These are phyloP conservation scores for Hypolimnas misippus DNA, from an alignment of 2,888 invertebrate species.

Conservation along the genomic window DNA sequence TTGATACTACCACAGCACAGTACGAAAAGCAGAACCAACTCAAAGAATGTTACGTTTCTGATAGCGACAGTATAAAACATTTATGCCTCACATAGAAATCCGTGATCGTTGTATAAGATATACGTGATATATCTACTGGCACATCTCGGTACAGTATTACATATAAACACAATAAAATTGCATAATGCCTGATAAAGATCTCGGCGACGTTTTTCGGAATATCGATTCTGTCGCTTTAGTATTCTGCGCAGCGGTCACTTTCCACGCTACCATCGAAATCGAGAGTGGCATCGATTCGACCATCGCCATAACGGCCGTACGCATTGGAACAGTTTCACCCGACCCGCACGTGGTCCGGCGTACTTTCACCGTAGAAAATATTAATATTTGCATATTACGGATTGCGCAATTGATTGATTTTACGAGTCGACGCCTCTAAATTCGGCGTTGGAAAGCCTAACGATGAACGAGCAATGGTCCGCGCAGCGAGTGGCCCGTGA, in stretches of 20 bases:
- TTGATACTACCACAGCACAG: too few relatives aligned
- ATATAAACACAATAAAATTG: conserved; percentile 9
- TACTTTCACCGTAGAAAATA: conserved; percentile 66
- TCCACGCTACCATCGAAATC: conserved; percentile 57
- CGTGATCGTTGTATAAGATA: too few relatives aligned
- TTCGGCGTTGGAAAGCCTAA: conserved; percentile 7
- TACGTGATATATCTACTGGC: too few relatives aligned
- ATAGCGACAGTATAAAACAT: too few relatives aligned
- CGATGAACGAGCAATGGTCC: not conserved
- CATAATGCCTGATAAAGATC: conserved; percentile 15
- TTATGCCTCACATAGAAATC: too few relatives aligned
- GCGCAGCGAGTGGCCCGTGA: conserved; percentile 30
- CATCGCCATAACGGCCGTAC: conserved; percentile 34
- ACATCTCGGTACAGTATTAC: too few relatives aligned
- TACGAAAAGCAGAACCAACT: too few relatives aligned
- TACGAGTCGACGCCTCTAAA: conserved; percentile 20
- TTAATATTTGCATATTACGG: conserved; percentile 55
- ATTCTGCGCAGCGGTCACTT: conserved; percentile 52
- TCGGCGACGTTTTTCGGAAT: conserved; percentile 19
- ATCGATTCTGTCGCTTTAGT: conserved; percentile 42
- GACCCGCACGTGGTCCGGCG: conserved; percentile 39
- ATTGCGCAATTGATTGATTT: conserved; percentile 52
- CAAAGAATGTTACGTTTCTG: too few relatives aligned
- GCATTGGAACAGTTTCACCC: conserved; percentile 46
- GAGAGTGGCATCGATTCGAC: conserved; percentile 59